Conservation (phyloP, 2,113 vertebrate species). For the Sus scrofa region DNA sequence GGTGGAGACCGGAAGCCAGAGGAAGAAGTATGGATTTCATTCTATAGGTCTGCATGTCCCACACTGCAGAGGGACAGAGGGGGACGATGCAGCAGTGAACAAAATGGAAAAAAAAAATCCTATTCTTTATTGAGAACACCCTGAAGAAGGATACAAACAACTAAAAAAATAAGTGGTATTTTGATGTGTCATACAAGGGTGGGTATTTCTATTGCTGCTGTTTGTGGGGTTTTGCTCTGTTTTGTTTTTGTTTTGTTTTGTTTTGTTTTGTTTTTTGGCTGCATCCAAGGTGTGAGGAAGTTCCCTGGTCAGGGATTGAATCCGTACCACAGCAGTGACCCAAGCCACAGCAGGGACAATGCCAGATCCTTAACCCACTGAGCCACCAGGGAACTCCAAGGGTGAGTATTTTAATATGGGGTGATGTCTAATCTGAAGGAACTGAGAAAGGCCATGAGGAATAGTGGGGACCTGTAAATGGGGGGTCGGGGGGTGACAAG, state of each 20-base stretch:
- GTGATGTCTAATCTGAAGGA: neutral
- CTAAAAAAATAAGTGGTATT: neutral
- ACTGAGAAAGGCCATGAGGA: neutral
- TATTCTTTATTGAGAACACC: neutral
- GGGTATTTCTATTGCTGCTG: too few species aligned
- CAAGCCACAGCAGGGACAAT: too few species aligned
- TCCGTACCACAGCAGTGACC: too few species aligned
- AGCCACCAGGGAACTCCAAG: too few species aligned
- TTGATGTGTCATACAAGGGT: neutral
- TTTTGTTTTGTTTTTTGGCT: too few species aligned
- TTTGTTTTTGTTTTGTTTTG: too few species aligned
- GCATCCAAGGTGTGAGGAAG: too few species aligned
- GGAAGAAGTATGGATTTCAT: neutral
- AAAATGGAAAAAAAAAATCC: neutral
- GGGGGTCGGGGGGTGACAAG: neutral
- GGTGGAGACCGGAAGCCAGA: neutral
- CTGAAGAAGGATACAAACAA: neutral
- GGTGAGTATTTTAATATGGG: neutral
- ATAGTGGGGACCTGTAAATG: neutral
- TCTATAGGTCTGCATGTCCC: neutral
- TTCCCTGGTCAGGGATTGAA: too few species aligned
- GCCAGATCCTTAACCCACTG: too few species aligned
- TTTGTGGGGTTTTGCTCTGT: too few species aligned
- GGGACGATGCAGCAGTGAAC: neutral
- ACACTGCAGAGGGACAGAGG: fast-evolving